Evolutionary conservation across 1,140 invertebrate species (phyloP), one percentile per base, ranked within the genome.

Genomic region (Microplitis mediator): DNA sequence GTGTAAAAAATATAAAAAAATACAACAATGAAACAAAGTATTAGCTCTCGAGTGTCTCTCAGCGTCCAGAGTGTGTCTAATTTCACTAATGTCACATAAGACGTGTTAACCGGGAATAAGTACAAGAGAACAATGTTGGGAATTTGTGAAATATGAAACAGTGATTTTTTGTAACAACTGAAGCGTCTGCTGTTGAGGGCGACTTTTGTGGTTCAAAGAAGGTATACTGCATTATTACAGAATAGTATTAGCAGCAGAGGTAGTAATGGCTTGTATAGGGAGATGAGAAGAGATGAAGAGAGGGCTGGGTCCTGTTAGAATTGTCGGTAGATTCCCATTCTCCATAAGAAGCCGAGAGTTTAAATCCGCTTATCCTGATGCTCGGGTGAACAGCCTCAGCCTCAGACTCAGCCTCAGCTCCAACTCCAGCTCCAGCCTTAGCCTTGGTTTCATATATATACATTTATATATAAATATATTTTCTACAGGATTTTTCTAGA

Each of bases 331-430:
- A 23, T 14, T 23, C 39, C 60, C 32, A 71, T 71, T 71, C 61
- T 54, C 14, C 69, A 34, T 61, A 72, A 67, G 64, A 72, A 72
- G 52, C 36, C 45, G 54, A 72, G 52, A 72, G 64, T 67, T 51
- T 14, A 72, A 72, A 72, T 72, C 71, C 54, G 71, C 71, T 72
- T 72, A 72, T 72, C 58, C 71, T 39, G 54, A 68, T 34, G 54
- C 32, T 60, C 34, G 54, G 66, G 9, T 50, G 60, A 62, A 62
- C 60, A 62, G 32, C 31, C 34, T 62, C 64, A 32, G 64, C 31
- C 31, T 51, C 45, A 66, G 11, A 45, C 51, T 51, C 45, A 66
- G 11, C 36, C 9, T n/a, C n/a, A 64, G n/a, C 35, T 13, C 39
- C 39, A 11, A 5, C 39, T 45, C 6, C 39, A 11, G 39, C 39